Evolutionary conservation across 2,888 invertebrate species (phyloP), one percentile per base, ranked within the genome.

Genomic region (Chloroclysta siterata): DNA sequence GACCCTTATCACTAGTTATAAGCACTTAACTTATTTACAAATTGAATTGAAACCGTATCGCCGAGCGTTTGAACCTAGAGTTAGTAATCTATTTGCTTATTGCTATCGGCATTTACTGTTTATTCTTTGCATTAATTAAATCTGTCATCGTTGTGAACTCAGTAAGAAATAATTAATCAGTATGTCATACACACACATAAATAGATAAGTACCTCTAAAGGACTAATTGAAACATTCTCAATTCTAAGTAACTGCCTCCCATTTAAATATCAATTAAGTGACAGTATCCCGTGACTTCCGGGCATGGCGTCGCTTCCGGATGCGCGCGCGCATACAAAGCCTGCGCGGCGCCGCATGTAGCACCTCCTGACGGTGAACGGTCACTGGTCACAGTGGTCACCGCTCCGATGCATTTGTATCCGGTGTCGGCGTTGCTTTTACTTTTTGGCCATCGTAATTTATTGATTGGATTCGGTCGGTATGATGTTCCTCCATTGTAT

Each of bases 211-310:
- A 50, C 28, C 36, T 11, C n/a, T 56, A 56, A 65, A 62, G 58
- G 54, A 17, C 36, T 68, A 66, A 70, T 67, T 67, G 55, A 66
- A 60, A 60, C 67, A 68, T 58, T 65, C 17, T 53, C 39, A 56
- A 50, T 63, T 59, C 58, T 44, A 55, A 62, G 53, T 64, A 64
- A 64, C 63, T 60, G 82, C 82, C 80, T 76, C 78, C 36, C n/a
- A 83, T 85, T 85, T 84, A 82, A 86, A 85, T 83, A 82, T 84
- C 84, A 85, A 88, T 89, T 87, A 87, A 75, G 74, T 79, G 82
- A 71, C 80, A 79, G 82, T 84, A 80, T 84, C 80, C 80, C 80
- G 80, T 78, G 71, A 75, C 79, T 83, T 87, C 88, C 87, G 83
- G 76, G 74, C 68, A 72, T 72, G 81, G 73, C 77, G 80, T 76